A percentile compares a stretch with the other conserved stretches of the same genome.
Conservation (phyloP, 2,888 invertebrate genomes). For the Stomorhina lunata region DNA sequence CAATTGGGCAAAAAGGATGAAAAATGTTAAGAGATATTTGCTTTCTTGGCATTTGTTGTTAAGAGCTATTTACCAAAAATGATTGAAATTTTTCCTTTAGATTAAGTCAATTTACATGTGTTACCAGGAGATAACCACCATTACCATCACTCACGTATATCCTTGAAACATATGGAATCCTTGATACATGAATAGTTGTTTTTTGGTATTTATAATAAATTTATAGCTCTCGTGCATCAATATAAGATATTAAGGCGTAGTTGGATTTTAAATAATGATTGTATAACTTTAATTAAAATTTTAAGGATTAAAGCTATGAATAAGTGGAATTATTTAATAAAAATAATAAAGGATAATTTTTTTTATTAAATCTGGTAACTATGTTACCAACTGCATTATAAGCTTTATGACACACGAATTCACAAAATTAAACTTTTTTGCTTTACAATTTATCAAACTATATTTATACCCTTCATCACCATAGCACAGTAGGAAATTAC, state of each 20-base stretch:
- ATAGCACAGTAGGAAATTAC: too few relatives aligned
- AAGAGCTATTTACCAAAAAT: too few relatives aligned
- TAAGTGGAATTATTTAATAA: too few relatives aligned
- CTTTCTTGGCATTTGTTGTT: background rate
- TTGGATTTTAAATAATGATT: background rate
- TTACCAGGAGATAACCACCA: background rate
- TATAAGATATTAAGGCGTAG: background rate
- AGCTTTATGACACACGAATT: too few relatives aligned
- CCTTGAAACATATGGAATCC: constrained; percentile 13
- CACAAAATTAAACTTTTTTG: too few relatives aligned
- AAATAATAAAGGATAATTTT: too few relatives aligned
- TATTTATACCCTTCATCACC: too few relatives aligned
- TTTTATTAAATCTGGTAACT: too few relatives aligned
- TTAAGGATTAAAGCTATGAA: too few relatives aligned
- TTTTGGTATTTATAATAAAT: background rate
- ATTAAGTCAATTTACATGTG: constrained; percentile 7
- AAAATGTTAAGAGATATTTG: background rate
- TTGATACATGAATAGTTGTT: constrained; percentile 12
- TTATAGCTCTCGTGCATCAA: background rate
- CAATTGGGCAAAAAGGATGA: background rate
- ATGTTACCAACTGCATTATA: too few relatives aligned
- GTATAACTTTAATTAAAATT: background rate
- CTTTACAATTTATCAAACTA: too few relatives aligned
- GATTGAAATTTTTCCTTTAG: background rate
- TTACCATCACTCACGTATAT: background rate